Evolutionary conservation across 1,140 invertebrate species (phyloP), one percentile per base, ranked within the genome.

Genomic region (Coenobita brevimanus): DNA sequence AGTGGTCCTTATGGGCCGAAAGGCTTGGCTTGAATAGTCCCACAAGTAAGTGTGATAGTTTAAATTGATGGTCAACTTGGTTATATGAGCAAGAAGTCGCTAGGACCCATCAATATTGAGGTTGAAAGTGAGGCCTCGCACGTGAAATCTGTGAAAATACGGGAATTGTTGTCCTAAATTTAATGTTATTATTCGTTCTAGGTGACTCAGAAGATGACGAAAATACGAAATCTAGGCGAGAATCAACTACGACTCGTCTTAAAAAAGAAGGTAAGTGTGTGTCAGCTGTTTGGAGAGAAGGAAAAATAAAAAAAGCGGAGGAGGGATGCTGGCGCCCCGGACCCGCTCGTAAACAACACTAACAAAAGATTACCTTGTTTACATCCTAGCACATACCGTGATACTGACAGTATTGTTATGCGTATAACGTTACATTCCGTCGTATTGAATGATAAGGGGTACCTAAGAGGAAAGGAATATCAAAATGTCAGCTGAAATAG

Each of bases 1-100:
- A 76, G 82, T 88, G 86, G 86, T 88, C 86, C 79, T 82, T 88
- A 76, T 82, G 79, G 86, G 86, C 86, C 79, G 86, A 88, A 75
- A 88, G 79, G 73, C 79, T 88, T 38, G 86, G 86, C 79, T 60
- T 88, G 86, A 88, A 64, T 82, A 88, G 86, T 76, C 86, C 86
- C 67, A 54, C 86, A 88, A 88, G 86, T 88, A 82, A 88, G 86
- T 88, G 71, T 41, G 86, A 88, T 82, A 50, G 60, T 88, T 88
- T 82, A 82, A 27, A 82, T 46, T 60, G 24, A 43, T 21, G 24
- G 60, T 64, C 57, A 75, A 38, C 38, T 57, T 46, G 80, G 15
- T 87, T 43, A 10, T 57, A 69, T 69, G 36, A 41, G 30, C 10
- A 46, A 43, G 27, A 30, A 50, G 67, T 46, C 36, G 46, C 86